A percentile compares a stretch with the other conserved stretches of the same genome.
Conservation (phyloP, 2,113 vertebrate species). For the Pitta sordida region DNA sequence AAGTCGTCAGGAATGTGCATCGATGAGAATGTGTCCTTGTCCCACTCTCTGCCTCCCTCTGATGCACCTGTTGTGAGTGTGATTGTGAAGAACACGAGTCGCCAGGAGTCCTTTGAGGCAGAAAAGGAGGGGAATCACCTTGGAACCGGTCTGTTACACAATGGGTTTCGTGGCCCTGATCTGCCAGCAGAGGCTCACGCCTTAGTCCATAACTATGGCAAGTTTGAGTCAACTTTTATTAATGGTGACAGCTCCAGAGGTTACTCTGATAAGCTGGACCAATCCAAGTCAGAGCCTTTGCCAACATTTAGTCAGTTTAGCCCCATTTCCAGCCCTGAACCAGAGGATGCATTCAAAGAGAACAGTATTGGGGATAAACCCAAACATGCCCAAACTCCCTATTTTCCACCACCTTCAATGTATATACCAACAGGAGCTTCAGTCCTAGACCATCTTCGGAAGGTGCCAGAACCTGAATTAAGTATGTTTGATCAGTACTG, state of each 20-base stretch:
- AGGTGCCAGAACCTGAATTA: slow-evolving; percentile 73
- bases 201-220: slow-evolving; percentile 75
- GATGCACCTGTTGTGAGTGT: slow-evolving; percentile 90
- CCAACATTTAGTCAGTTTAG: slow-evolving; percentile 87
- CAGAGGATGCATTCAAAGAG: slow-evolving; percentile 78
- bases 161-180: slow-evolving; percentile 83
- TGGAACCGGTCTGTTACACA: slow-evolving; percentile 75
- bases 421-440: slow-evolving; percentile 73
- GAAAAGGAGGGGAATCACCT: slow-evolving; percentile 81
- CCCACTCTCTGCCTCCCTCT: slow-evolving; percentile 71
- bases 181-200: slow-evolving; percentile 68
- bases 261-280: slow-evolving; percentile 76
- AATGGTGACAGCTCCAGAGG: slow-evolving; percentile 83
- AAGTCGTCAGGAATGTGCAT: slow-evolving; percentile 84
- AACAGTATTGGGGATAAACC: slow-evolving; percentile 71
- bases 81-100: slow-evolving; percentile 94
- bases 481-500: slow-evolving; percentile 84
- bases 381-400: slow-evolving; percentile 76
- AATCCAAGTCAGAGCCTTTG: slow-evolving; percentile 77
- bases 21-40: slow-evolving; percentile 77
- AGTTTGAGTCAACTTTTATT: slow-evolving; percentile 81
- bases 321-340: slow-evolving; percentile 89
- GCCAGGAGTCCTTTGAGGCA: slow-evolving; percentile 84
- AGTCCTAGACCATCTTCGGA: slow-evolving; percentile 74
- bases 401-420: slow-evolving; percentile 75